phyloP scores from a whole-genome alignment of 1,140 invertebrate genomes.

The Drosophila melanica region DNA sequence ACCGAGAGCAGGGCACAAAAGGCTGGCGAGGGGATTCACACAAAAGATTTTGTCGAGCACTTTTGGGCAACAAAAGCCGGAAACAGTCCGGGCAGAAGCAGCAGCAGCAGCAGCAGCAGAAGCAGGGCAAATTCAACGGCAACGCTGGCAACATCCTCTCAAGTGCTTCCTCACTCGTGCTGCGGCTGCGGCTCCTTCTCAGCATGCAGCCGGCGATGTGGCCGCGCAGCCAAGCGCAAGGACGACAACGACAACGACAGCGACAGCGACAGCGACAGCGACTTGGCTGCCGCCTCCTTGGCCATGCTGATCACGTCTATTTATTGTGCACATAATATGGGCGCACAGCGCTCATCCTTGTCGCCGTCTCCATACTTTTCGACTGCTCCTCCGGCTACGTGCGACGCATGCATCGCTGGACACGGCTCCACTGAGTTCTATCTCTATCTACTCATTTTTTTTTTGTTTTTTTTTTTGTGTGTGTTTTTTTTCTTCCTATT shows the following conservation, averaged over 20 bases:
- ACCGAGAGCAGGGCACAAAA: not conserved
- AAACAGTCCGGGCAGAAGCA: slow-evolving; percentile 68
- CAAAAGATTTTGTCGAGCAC: slow-evolving; percentile 79
- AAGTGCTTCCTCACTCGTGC: slow-evolving; percentile 70
- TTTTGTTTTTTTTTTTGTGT: slow-evolving; percentile 39
- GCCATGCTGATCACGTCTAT: slow-evolving; percentile 84
- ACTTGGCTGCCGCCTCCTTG: slow-evolving; percentile 31
- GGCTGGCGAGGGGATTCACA: slow-evolving; percentile 19
- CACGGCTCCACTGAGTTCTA: slow-evolving; percentile 51
- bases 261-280: not conserved
- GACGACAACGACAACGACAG: slow-evolving; percentile 38
- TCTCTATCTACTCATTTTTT: slow-evolving; percentile 11
- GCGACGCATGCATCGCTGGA: slow-evolving; percentile 81
- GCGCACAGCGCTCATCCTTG: slow-evolving; percentile 63
- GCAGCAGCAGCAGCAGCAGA: slow-evolving; percentile 20
- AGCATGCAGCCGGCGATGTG: slow-evolving; percentile 69
- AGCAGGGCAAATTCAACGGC: not conserved
- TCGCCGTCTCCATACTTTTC: slow-evolving; percentile 28
- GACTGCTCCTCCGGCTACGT: slow-evolving; percentile 69
- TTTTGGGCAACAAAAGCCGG: slow-evolving; percentile 79
- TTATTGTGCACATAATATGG: slow-evolving; percentile 84
- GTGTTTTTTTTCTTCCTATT: slow-evolving; percentile 51
- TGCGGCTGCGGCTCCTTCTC: slow-evolving; percentile 43
- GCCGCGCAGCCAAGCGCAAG: slow-evolving; percentile 74
- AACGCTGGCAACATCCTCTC: slow-evolving; percentile 76